These are phyloP conservation scores for Spondyliosoma cantharus DNA, from an alignment of 2,797 vertebrate species.

Conservation along the genomic window DNA sequence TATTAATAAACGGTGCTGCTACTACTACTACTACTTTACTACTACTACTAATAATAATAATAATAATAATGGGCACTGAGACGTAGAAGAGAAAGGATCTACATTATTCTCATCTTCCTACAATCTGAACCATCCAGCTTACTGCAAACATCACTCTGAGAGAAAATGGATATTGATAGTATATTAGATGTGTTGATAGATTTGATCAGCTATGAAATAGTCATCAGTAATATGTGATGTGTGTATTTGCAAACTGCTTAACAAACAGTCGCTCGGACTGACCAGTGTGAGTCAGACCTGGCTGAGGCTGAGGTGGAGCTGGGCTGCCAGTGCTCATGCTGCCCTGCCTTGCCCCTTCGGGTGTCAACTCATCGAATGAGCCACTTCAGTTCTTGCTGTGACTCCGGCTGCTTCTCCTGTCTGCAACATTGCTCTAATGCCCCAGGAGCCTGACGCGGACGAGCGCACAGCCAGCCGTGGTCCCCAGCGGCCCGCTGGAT, in stretches of 20 bases:
- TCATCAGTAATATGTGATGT: not conserved
- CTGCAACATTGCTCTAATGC: conserved; percentile 72
- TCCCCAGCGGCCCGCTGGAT: conserved; percentile 74
- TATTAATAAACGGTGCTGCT: not conserved
- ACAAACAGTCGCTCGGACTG: conserved; percentile 38
- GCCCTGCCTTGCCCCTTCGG: conserved; percentile 51
- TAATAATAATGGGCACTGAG: not conserved
- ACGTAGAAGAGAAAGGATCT: not conserved
- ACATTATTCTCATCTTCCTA: not conserved
- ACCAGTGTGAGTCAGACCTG: conserved; percentile 53
- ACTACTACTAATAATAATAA: too few species aligned
- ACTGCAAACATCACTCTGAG: not conserved
- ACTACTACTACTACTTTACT: not conserved
- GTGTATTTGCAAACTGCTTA: conserved; percentile 1
- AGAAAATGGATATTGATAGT: not conserved
- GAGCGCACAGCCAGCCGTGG: conserved; percentile 71
- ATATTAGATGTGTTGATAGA: not conserved
- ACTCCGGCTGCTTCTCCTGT: conserved; percentile 54
- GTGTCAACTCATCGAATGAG: conserved; percentile 71
- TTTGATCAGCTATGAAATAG: not conserved
- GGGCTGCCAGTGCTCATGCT: conserved; percentile 26
- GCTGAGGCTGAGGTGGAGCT: conserved; percentile 42
- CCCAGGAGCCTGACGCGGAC: conserved; percentile 70
- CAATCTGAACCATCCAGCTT: not conserved
- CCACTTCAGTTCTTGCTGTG: conserved; percentile 52